Percentiles rank a stretch among this genome's conserved stretches.
phyloP scores from a whole-genome alignment of 2,888 invertebrate species.

The Ectobius pallidus region DNA sequence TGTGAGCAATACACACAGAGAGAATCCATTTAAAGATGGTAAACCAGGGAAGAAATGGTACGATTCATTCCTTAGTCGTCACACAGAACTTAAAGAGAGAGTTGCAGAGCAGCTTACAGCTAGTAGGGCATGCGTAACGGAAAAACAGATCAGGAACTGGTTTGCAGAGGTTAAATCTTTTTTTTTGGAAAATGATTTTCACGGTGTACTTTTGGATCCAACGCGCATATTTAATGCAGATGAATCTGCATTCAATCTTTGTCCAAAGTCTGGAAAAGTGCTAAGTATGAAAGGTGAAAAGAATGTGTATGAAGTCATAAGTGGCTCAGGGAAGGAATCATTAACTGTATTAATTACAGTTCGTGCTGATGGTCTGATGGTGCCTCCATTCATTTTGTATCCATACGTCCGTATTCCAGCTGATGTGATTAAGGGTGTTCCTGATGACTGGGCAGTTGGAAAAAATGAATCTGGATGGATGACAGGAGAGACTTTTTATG shows the following conservation, averaged over 20 bases:
- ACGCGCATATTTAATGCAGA: conserved; percentile 46
- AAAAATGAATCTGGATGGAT: conserved; percentile 50
- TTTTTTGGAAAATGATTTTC: background rate
- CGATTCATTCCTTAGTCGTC: background rate
- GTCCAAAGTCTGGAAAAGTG: conserved; percentile 47
- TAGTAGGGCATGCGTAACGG: conserved; percentile 3
- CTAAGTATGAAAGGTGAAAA: conserved; percentile 47
- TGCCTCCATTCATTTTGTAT: conserved; percentile 50
- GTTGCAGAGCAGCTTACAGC: conserved; percentile 16
- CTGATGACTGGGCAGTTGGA: conserved; percentile 47
- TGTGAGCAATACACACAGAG: too few relatives aligned
- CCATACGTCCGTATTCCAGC: conserved; percentile 47
- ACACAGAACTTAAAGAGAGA: too few relatives aligned
- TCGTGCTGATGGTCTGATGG: conserved; percentile 48
- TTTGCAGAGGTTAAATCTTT: background rate
- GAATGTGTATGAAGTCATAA: conserved; percentile 45
- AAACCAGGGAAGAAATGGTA: background rate
- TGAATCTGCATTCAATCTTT: conserved; percentile 46
- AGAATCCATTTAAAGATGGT: too few relatives aligned
- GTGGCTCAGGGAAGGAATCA: conserved; percentile 23
- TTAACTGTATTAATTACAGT: conserved; percentile 36
- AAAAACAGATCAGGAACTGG: conserved; percentile 22
- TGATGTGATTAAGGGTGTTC: conserved; percentile 41
- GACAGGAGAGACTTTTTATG: conserved; percentile 50
- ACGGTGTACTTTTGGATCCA: conserved; percentile 1